Conservation (phyloP, 2,113 vertebrate species). For the Tilapia sparmanii region DNA sequence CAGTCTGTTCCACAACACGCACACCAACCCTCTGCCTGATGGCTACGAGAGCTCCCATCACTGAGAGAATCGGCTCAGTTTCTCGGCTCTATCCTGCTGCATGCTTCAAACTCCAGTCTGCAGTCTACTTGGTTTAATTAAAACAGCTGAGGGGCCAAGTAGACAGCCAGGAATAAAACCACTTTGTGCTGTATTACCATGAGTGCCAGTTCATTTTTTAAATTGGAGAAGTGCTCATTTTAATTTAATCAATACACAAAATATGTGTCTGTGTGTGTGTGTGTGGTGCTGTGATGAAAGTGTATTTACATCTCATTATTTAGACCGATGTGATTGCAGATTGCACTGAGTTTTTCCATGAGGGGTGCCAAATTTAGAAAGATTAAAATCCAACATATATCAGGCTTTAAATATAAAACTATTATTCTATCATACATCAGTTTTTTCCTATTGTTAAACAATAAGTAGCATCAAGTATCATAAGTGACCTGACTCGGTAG, state of each 20-base stretch:
- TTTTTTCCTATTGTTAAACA: background rate
- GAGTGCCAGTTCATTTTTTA: background rate
- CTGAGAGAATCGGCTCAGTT: constrained; percentile 16
- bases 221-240: background rate
- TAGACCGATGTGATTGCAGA: background rate
- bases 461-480: background rate
- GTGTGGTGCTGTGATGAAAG: background rate
- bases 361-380: background rate
- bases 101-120: background rate
- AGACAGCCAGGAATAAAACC: constrained; percentile 23
- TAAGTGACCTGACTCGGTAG: background rate
- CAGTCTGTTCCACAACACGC: constrained; percentile 82
- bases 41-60: constrained; percentile 74
- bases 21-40: constrained; percentile 76
- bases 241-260: background rate
- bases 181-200: background rate
- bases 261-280: background rate
- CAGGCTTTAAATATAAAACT: background rate
- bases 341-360: rapidly evolving
- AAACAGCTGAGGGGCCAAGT: background rate
- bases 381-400: background rate
- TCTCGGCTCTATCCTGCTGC: background rate
- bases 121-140: background rate
- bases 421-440: background rate
- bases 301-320: background rate